Evolutionary conservation across 2,797 vertebrate species (phyloP).

Genomic region (Chrosomus eos): DNA sequence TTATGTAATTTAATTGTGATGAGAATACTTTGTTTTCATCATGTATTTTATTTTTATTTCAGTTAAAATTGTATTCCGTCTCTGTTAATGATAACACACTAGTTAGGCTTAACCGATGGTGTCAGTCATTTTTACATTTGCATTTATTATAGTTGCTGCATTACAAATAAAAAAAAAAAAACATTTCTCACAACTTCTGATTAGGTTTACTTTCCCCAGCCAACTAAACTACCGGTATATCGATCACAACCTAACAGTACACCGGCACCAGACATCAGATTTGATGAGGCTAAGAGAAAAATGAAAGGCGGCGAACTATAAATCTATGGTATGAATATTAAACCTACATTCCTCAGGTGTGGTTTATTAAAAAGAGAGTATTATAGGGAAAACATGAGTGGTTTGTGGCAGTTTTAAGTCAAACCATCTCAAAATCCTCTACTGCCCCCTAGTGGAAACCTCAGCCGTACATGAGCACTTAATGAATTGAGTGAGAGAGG

Average conservation of each 20-base stretch:
- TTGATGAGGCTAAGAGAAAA: slow-evolving; percentile 10
- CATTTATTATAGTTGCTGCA: neutral
- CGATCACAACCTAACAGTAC: neutral
- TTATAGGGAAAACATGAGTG: slow-evolving; percentile 47
- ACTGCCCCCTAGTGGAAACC: slow-evolving; percentile 54
- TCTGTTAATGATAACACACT: neutral
- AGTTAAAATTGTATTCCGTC: neutral
- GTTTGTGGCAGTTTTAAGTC: slow-evolving; percentile 6
- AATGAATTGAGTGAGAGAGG: neutral
- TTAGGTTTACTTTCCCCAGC: slow-evolving; percentile 11
- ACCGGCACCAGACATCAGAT: neutral
- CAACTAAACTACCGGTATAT: neutral
- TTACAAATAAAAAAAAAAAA: neutral
- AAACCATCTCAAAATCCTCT: slow-evolving; percentile 46
- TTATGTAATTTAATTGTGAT: neutral
- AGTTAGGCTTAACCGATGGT: neutral
- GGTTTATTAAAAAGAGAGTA: slow-evolving; percentile 33
- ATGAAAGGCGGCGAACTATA: slow-evolving; percentile 7
- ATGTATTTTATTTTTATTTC: neutral
- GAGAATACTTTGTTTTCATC: neutral
- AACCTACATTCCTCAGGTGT: slow-evolving; percentile 30
- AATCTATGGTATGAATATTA: slow-evolving; percentile 18
- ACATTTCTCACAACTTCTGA: neutral
- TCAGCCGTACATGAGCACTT: neutral
- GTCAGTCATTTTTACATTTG: neutral